Evolutionary conservation across 1,140 invertebrate species (phyloP), one percentile per base, ranked within the genome.

Genomic region (Atta colombica): DNA sequence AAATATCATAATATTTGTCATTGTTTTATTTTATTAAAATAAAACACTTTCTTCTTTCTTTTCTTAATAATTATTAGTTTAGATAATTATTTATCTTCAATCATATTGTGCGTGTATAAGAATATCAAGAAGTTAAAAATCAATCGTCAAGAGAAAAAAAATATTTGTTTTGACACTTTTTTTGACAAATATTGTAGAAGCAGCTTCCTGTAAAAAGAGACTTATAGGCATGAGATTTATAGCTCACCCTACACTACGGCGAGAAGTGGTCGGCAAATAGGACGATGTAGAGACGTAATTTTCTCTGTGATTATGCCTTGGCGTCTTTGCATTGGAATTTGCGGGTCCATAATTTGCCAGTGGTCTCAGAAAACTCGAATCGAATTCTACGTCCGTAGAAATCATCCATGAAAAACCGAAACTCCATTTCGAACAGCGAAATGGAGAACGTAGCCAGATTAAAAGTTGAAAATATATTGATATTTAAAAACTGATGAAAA

Each of bases 241-340:
- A 53, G 35, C 69, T 87, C 60, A 80, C 77, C 65, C 63, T 14
- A 12, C 3, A 16, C 82, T 72, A 31, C 63, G 49, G 14, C 51
- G 75, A 63, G 55, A 39, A 8, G 81, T 77, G 25, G 61, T 86
- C 18, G 69, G 65, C 31, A 71, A 39, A 35, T 55, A 77, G 1
- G 87, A 88, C 5, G 88, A 88, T 1, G 82, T 74, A 31, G 82
- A 86, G 10, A 88, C 14, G n/a, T 16, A 61, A 45, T 69, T 61
- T 66, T 63, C 28, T 77, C 53, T 69, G 28, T 66, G 75, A 63
- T 71, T 68, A 14, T 31, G 14, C 5, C 25, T 75, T 16, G 80
- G 80, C 12, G 71, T 72, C 21, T 61, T 77, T 12, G 55, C 6
- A 69, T 12, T 58, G 35, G 60, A 55, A 45, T 66, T 81, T 4